These are phyloP conservation scores for Idaea aversata DNA, from an alignment of 2,888 invertebrate species.

Conservation along the genomic window DNA sequence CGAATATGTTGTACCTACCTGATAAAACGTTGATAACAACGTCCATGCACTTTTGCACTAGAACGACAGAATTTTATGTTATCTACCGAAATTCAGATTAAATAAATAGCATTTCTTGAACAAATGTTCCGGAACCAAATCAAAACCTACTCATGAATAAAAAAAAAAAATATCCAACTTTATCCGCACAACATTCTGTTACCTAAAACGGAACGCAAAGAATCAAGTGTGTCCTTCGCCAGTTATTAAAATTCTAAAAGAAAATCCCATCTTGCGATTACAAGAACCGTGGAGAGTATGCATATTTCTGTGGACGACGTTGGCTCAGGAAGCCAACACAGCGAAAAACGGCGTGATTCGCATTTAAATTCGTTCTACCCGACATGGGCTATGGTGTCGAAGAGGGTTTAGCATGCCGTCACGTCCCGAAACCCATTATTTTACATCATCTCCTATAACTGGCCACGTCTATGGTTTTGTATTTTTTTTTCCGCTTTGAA, in stretches of 20 bases:
- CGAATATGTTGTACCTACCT: not conserved
- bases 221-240: not conserved
- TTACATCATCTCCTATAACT: constrained; percentile 10
- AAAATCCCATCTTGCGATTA: constrained; percentile 22
- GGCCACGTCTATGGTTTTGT: constrained; percentile 9
- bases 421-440: constrained; percentile 28
- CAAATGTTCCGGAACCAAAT: not conserved
- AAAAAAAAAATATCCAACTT: not conserved
- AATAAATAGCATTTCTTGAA: not conserved
- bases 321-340: constrained; percentile 25
- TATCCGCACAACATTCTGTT: not conserved
- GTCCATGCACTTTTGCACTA: not conserved
- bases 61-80: not conserved
- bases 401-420: constrained; percentile 28
- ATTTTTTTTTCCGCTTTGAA: constrained; percentile 6
- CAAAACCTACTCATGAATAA: not conserved
- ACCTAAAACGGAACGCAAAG: not conserved
- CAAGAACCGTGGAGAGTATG: constrained; percentile 25
- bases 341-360: constrained; percentile 33
- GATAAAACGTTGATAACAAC: not conserved
- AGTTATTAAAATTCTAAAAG: constrained; percentile 19
- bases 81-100: not conserved
- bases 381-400: constrained; percentile 18
- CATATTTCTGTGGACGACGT: constrained; percentile 25
- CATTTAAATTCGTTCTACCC: constrained; percentile 27